Percentiles rank a stretch among this genome's conserved stretches.
These are phyloP conservation scores for Oreochromis niloticus DNA, from an alignment of 2,113 vertebrate genomes.

Conservation along the genomic window DNA sequence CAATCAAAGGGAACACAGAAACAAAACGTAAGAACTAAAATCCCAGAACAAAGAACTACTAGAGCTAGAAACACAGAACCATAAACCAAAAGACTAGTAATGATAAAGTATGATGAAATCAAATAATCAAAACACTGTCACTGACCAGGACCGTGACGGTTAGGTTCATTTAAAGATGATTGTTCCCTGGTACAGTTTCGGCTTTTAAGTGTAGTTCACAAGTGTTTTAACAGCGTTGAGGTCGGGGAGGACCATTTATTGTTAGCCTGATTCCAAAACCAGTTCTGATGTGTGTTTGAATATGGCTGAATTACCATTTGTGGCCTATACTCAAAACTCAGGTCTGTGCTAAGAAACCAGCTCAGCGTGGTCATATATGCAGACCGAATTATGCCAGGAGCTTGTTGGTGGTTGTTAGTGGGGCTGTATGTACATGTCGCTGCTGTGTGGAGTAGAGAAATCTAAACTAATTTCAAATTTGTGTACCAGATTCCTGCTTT, in stretches of 20 bases:
- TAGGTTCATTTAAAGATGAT: not conserved
- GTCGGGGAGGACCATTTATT: not conserved
- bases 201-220: not conserved
- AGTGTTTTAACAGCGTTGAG: fast-evolving
- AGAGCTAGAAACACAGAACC: not conserved
- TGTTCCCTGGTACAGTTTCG: not conserved
- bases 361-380: fast-evolving
- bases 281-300: not conserved
- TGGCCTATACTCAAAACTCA: not conserved
- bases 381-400: not conserved
- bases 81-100: not conserved
- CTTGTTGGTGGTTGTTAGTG: fast-evolving
- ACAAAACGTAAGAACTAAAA: not conserved
- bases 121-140: not conserved
- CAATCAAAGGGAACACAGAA: not conserved
- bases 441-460: not conserved
- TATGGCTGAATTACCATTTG: not conserved
- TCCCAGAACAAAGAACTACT: not conserved
- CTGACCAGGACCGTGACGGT: not conserved
- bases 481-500: not conserved
- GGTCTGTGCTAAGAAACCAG: not conserved
- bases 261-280: not conserved
- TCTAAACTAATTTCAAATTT: not conserved
- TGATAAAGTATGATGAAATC: not conserved
- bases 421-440: not conserved